Percentiles rank a stretch among this genome's conserved stretches.
These are phyloP conservation scores for Aselliscus stoliczkanus DNA, from an alignment of 2,797 vertebrate genomes.

Conservation along the genomic window DNA sequence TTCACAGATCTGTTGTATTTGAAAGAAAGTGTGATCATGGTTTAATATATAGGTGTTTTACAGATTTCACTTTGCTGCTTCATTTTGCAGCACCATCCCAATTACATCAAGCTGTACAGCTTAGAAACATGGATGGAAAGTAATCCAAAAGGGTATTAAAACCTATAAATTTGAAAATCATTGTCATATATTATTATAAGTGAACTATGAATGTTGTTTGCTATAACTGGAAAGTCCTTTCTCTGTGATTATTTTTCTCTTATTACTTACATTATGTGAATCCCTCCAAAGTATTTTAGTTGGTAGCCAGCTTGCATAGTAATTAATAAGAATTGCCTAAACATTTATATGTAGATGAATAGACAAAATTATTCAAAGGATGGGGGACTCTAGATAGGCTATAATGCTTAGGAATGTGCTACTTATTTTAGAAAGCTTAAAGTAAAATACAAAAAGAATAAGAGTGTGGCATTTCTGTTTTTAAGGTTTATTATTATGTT, in stretches of 20 bases:
- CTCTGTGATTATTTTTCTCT: neutral
- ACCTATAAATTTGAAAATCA: slow-evolving; percentile 31
- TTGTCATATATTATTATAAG: neutral
- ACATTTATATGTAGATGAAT: neutral
- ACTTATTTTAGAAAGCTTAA: neutral
- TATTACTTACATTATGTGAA: neutral
- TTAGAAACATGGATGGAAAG: neutral
- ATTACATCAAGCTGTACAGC: neutral
- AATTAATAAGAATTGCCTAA: neutral
- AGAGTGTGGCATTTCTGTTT: neutral
- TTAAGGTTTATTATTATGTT: neutral
- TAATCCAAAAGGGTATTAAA: neutral
- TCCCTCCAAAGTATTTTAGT: neutral
- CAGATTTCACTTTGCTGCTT: slow-evolving; percentile 1
- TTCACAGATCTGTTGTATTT: slow-evolving; percentile 35
- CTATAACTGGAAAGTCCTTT: neutral
- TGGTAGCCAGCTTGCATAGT: neutral
- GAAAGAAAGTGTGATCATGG: neutral
- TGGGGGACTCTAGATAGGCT: neutral
- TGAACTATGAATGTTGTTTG: neutral
- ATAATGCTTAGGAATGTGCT: neutral
- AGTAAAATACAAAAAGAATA: slow-evolving; percentile 26
- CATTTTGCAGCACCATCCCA: neutral
- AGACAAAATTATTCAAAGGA: neutral
- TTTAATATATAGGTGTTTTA: neutral